These are phyloP conservation scores for Gryllus bimaculatus DNA, from an alignment of 1,140 invertebrate genomes.

Conservation along the genomic window DNA sequence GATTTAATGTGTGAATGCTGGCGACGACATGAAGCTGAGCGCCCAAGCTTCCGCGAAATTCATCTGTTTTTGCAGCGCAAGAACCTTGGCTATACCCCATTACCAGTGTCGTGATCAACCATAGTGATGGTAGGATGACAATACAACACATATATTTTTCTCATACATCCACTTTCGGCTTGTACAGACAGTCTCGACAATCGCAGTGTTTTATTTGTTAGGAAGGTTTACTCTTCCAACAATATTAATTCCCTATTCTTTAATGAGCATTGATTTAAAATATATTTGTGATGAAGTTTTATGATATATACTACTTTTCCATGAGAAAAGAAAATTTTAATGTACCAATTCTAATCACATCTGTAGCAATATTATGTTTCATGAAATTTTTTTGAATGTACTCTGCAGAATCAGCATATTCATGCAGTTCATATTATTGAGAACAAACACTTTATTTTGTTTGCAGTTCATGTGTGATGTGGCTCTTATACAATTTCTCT, in stretches of 20 bases:
- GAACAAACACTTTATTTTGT: neutral
- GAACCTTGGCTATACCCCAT: slow-evolving; percentile 60
- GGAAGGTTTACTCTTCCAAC: neutral
- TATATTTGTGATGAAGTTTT: neutral
- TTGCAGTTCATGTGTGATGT: neutral
- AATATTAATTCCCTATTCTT: neutral
- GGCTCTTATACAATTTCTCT: neutral
- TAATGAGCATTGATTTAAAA: neutral
- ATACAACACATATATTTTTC: neutral
- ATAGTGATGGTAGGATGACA: neutral
- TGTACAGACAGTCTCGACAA: neutral
- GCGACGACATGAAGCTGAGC: slow-evolving; percentile 62
- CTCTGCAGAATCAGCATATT: neutral
- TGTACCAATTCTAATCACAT: neutral
- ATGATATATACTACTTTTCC: neutral
- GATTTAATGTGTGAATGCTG: slow-evolving; percentile 87
- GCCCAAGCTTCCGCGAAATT: slow-evolving; percentile 79
- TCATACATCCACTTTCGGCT: neutral
- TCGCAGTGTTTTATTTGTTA: neutral
- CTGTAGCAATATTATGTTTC: neutral
- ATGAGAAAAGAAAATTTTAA: neutral
- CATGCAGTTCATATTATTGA: neutral
- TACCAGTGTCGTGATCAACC: slow-evolving; percentile 8
- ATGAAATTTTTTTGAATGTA: neutral
- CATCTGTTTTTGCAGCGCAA: slow-evolving; percentile 79